These are phyloP conservation scores for Omphaloscelis lunosa DNA, from an alignment of 2,888 invertebrate species.

Conservation along the genomic window DNA sequence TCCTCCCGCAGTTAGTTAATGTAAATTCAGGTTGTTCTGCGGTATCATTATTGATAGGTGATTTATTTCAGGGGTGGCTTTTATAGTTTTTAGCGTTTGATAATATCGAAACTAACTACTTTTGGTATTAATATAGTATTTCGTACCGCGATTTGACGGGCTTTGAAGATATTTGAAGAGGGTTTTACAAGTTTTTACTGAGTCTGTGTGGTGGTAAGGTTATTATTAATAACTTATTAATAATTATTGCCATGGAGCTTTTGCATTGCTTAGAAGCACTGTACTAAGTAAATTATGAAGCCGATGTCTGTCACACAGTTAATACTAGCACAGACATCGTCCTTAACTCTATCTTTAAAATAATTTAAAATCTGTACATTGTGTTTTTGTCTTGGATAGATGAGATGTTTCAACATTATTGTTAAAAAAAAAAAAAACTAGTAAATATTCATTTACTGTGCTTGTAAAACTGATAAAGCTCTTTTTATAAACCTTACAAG, in stretches of 20 bases:
- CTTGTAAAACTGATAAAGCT: neutral
- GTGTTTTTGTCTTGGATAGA: no score
- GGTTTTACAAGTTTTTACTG: constrained; percentile 4
- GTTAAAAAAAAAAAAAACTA: no score
- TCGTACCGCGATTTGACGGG: constrained; percentile 35
- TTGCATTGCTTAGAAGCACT: neutral
- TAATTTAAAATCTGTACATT: no score
- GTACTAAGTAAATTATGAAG: neutral
- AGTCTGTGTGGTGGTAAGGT: neutral
- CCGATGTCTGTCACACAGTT: no score
- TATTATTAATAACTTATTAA: constrained; percentile 1
- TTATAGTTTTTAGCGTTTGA: constrained; percentile 65
- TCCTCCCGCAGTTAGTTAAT: constrained; percentile 67
- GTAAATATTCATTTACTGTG: neutral
- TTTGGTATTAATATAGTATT: constrained; percentile 46
- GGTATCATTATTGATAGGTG: constrained; percentile 73
- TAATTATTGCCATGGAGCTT: constrained; percentile 2
- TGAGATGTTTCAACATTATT: no score
- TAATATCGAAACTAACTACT: constrained; percentile 50
- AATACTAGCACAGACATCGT: no score
- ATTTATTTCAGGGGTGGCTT: constrained; percentile 74
- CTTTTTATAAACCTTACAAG: neutral
- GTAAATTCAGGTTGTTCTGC: constrained; percentile 72
- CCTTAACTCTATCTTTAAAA: no score
- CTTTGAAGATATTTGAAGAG: constrained; percentile 35